Evolutionary conservation across 2,888 invertebrate genomes (phyloP).

Genomic region (Anthophora plumipes): DNA sequence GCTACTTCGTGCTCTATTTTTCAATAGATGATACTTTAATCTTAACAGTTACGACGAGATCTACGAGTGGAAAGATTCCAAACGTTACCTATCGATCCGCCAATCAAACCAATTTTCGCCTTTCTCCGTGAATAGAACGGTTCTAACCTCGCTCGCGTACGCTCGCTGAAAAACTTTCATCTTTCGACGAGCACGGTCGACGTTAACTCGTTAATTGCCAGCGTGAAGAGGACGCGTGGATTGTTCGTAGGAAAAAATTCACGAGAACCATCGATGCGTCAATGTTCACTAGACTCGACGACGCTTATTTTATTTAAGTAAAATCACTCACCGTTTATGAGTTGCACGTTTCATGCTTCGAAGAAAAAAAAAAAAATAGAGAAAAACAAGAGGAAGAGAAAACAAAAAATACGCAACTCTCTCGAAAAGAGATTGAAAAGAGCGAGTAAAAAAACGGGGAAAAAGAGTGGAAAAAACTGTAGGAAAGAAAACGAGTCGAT

Average conservation of each 20-base stretch:
- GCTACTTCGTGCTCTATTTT: not conserved
- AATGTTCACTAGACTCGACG: too few relatives aligned
- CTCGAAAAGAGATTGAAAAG: not conserved
- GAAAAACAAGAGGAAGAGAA: too few relatives aligned
- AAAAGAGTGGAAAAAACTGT: not conserved
- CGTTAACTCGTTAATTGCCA: conserved; percentile 54
- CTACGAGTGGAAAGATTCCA: conserved; percentile 10
- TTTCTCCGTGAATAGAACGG: conserved; percentile 31
- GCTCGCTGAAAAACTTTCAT: conserved; percentile 30
- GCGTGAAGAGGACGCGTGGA: not conserved
- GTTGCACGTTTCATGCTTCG: too few relatives aligned
- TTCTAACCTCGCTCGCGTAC: conserved; percentile 32
- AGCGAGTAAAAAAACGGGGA: not conserved
- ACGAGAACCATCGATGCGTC: too few relatives aligned
- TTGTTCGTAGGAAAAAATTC: not conserved
- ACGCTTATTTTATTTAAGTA: too few relatives aligned
- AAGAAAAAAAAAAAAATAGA: too few relatives aligned
- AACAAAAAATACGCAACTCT: not conserved
- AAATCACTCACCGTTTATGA: too few relatives aligned
- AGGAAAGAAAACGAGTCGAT: conserved; percentile 9
- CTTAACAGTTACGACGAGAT: conserved; percentile 30
- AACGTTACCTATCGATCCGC: conserved; percentile 19
- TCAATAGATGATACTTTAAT: conserved; percentile 11
- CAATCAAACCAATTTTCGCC: conserved; percentile 52
- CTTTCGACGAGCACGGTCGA: conserved; percentile 41